phyloP scores from a whole-genome alignment of 2,797 vertebrate species.

The Lagorchestes hirsutus region DNA sequence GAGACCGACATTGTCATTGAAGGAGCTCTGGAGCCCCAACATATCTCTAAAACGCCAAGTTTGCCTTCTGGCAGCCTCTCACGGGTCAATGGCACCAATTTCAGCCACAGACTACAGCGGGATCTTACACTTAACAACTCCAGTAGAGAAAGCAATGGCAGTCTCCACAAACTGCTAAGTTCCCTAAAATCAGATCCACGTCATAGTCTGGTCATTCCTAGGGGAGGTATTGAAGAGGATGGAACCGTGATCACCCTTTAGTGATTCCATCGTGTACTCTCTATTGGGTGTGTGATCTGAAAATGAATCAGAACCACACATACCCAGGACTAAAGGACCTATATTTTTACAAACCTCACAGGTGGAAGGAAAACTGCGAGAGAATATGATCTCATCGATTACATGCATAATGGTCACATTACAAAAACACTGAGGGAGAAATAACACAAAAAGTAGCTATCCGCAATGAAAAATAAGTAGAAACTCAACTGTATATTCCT shows the following conservation, averaged over 20 bases:
- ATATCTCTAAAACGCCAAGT: conserved; percentile 85
- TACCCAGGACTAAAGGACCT: conserved; percentile 62
- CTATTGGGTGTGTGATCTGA: conserved; percentile 67
- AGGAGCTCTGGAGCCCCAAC: conserved; percentile 91
- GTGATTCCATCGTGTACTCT: conserved; percentile 62
- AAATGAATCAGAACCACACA: conserved; percentile 75
- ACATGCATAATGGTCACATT: not conserved
- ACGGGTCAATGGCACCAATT: conserved; percentile 88
- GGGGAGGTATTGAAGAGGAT: conserved; percentile 97
- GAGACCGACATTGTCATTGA: conserved; percentile 98
- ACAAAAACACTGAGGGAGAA: not conserved
- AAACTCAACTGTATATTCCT: not conserved
- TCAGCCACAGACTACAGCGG: conserved; percentile 92
- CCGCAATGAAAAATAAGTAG: conserved; percentile 42
- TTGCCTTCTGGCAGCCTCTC: conserved; percentile 87
- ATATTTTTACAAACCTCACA: conserved; percentile 61
- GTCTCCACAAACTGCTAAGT: conserved; percentile 95
- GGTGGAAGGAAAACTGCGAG: not conserved
- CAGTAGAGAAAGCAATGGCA: conserved; percentile 93
- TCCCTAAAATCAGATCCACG: conserved; percentile 95
- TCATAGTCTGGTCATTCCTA: conserved; percentile 94
- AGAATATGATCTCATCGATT: not conserved
- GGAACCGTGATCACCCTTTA: conserved; percentile 98
- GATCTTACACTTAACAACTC: conserved; percentile 92
- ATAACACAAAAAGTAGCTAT: not conserved